Base-by-base conservation (phyloP, 2,113 vertebrate species). In the Origma solitaria region DNA sequence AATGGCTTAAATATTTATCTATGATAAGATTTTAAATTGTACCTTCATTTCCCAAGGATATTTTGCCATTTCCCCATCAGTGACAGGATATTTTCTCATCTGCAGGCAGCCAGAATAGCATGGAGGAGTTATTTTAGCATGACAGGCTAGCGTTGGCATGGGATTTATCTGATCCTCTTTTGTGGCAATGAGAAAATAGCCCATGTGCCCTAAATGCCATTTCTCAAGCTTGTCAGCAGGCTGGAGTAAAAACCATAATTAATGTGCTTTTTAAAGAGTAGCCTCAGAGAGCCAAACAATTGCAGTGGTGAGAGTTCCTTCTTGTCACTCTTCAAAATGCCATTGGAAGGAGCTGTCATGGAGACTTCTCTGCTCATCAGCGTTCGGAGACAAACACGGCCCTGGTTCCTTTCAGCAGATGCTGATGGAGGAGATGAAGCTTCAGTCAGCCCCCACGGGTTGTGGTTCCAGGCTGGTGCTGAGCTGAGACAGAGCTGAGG, bases 131-230 rank as follows among this genome's bases (percentile, higher is more conserved):
- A 56, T 75, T 93, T 77, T 44, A 93, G 64, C 54, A 15, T 33
- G 92, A 78, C 76, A 81, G 33, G 19, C 92, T 53, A 37, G 47
- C 0, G 1, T 24, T 90, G 84, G 82, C 75, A 94, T 70, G 71
- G 88, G 94, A 77, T 87, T 95, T 93, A 93, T 94, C 93, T 93
- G 85, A 44, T 95, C 62, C 13, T 96, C 92, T 45, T 93, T 82
- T 70, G 87, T 95, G 90, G 68, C 42, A 15, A 51, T 0, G 58
- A 90, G 68, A 58, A 95, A 94, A 91, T 21, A 82, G 82, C 85
- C 82, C 37, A 13, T 47, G 6, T 73, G 79, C 76, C 85, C 90
- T 78, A n/a, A 86, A 71, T 92, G 94, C 45, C 72, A 68, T 84
- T 90, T 53, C 65, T 94, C 64, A 18, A 51, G 85, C 92, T 90